Percentiles rank a stretch among this genome's conserved stretches.
Evolutionary conservation across 92 coral and sea anemone genomes (phyloP).

Genomic region (Bergia sp.): DNA sequence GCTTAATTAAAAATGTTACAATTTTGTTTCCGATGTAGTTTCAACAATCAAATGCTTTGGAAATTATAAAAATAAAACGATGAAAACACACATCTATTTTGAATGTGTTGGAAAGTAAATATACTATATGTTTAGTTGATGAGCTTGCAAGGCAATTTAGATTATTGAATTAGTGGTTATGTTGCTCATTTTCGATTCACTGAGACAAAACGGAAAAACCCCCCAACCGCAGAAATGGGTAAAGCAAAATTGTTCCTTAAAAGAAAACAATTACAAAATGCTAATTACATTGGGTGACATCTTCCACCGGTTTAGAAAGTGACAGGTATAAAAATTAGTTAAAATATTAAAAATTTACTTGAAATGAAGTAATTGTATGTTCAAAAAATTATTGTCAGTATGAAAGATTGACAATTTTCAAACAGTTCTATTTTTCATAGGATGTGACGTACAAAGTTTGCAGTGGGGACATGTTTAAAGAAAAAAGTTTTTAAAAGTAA

Average conservation of each 20-base stretch:
- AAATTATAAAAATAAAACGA: no score
- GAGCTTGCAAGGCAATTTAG: background rate
- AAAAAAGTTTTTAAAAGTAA: background rate
- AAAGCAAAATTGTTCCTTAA: background rate
- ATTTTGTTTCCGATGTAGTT: background rate
- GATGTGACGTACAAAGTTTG: no score
- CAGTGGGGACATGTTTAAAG: background rate
- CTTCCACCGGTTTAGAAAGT: background rate
- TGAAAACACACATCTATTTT: no score
- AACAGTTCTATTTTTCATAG: background rate
- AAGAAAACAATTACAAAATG: background rate
- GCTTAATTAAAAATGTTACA: background rate
- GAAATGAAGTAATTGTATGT: background rate
- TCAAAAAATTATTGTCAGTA: background rate
- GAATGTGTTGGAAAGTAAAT: background rate
- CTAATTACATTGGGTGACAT: background rate
- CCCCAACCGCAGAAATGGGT: background rate
- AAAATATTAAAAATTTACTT: background rate
- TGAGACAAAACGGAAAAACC: background rate
- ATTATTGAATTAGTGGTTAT: background rate
- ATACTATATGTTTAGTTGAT: background rate
- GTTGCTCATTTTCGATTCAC: no score
- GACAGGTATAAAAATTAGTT: background rate
- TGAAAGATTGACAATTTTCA: no score
- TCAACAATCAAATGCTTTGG: background rate